Base-by-base conservation (phyloP, 2,797 vertebrate species). In the Tolypeutes matacus region DNA sequence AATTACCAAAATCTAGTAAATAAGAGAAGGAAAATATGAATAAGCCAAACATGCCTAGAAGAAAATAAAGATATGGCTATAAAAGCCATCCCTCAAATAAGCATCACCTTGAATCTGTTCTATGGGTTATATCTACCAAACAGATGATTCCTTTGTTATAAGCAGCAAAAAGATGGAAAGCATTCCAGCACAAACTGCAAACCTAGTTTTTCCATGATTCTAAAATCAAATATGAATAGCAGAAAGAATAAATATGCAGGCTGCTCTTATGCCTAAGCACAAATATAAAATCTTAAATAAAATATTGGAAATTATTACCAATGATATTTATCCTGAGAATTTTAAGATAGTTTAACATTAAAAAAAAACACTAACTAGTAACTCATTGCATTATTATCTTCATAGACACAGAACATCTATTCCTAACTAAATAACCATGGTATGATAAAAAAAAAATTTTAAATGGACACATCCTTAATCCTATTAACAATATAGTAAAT, bases 221-320 rank as follows among this genome's bases (percentile, higher is more conserved):
- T 14, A 42, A 62, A 81, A 80, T 51, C 27, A 78, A 12, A 62
- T 25, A 91, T 51, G 25, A 67, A 39, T 25, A 94, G 17, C 2
- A 56, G 56, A 56, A 56, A 56, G 17, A 56, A 31, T 62, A 65
- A 25, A 10, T n/a, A 53, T 13, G 10, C 21, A 49, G 2, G 25
- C 0, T 84, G 4, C 14, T 42, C 27, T 77, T 84, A 58, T 6
- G 64, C 80, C 36, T 78, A 86, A 86, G 46, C 31, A 53, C 7
- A 89, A 75, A 46, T 62, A 64, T 75, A 91, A 78, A 87, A 80
- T 42, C 9, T 51, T 78, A 92, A 21, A 56, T 56, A 56, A 58
- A 92, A 78, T 83, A 65, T 11, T 89, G 29, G 53, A 94, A 86
- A 86, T 82, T 18, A 89, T 23, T 7, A 49, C 2, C 21, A 86